These are phyloP conservation scores for Dysmachus trigonus DNA, from an alignment of 2,888 invertebrate genomes.

Conservation along the genomic window DNA sequence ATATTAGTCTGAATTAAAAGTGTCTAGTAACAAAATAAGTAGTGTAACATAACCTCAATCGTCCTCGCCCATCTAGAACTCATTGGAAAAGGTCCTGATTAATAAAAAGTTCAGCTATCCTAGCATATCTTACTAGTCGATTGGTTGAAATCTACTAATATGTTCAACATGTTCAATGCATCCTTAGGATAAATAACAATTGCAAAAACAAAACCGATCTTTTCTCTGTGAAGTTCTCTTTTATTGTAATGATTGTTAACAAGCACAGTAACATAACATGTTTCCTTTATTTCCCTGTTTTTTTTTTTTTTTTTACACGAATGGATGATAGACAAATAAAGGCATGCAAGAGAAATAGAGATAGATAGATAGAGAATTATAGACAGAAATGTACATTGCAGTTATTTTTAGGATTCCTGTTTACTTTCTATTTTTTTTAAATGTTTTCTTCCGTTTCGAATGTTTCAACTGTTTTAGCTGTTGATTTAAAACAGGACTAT, in stretches of 20 bases:
- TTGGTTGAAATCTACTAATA: background rate
- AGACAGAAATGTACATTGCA: constrained; percentile 29
- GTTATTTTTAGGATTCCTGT: background rate
- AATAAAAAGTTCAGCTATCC: background rate
- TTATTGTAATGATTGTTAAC: constrained; percentile 15
- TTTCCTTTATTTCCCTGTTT: constrained; percentile 20
- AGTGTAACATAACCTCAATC: constrained; percentile 3
- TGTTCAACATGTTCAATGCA: background rate
- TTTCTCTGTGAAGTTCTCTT: background rate
- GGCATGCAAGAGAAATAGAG: constrained; percentile 33
- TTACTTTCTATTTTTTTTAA: background rate
- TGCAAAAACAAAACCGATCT: background rate
- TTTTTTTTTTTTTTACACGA: constrained; percentile 22
- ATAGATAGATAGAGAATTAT: constrained; percentile 23
- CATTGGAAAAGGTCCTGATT: background rate
- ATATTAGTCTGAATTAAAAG: constrained; percentile 19
- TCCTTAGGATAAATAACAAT: background rate
- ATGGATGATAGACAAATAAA: constrained; percentile 34
- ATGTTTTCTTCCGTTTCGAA: constrained; percentile 11
- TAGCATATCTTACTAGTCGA: background rate
- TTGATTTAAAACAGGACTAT: background rate
- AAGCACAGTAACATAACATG: constrained; percentile 18
- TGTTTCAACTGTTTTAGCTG: background rate
- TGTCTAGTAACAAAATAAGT: constrained; percentile 32
- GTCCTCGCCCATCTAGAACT: background rate